phyloP scores from a whole-genome alignment of 2,797 vertebrate genomes.

The Phrynocephalus forsythii region DNA sequence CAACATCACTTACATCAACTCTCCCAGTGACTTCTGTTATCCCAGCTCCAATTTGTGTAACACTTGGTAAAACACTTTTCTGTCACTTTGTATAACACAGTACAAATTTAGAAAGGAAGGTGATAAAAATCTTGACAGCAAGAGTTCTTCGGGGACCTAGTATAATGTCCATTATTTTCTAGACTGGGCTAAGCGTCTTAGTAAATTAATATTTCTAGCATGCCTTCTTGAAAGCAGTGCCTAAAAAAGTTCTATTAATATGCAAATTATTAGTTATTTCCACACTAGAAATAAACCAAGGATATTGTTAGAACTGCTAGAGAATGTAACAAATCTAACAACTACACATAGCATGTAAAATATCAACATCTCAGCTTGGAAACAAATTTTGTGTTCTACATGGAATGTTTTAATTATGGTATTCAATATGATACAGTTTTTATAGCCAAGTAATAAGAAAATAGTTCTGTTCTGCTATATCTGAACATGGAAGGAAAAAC shows the following conservation, averaged over 20 bases:
- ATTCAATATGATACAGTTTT: conserved; percentile 41
- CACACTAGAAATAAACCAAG: conserved; percentile 70
- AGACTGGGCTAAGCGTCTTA: conserved; percentile 51
- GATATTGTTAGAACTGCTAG: conserved; percentile 66
- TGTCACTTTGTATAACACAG: conserved; percentile 24
- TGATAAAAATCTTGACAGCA: conserved; percentile 9
- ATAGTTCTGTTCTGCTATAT: conserved; percentile 61
- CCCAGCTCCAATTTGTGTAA: conserved; percentile 1
- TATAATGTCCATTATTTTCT: conserved; percentile 34
- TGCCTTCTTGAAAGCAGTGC: conserved; percentile 43
- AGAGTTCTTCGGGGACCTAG: conserved; percentile 13
- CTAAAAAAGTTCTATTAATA: conserved; percentile 51
- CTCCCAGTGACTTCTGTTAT: not conserved
- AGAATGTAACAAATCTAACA: conserved; percentile 56
- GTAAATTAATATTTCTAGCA: conserved; percentile 46
- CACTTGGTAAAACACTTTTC: conserved; percentile 8
- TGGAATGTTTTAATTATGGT: conserved; percentile 45
- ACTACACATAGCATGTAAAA: conserved; percentile 52
- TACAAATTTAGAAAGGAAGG: conserved; percentile 27
- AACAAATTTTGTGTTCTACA: conserved; percentile 50
- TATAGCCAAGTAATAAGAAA: conserved; percentile 36
- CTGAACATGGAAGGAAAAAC: conserved; percentile 55
- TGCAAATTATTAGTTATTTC: conserved; percentile 66
- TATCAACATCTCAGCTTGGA: conserved; percentile 56
- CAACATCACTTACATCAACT: not conserved